Evolutionary conservation across 2,797 vertebrate genomes (phyloP).

Genomic region (Acipenser transmontanus): DNA sequence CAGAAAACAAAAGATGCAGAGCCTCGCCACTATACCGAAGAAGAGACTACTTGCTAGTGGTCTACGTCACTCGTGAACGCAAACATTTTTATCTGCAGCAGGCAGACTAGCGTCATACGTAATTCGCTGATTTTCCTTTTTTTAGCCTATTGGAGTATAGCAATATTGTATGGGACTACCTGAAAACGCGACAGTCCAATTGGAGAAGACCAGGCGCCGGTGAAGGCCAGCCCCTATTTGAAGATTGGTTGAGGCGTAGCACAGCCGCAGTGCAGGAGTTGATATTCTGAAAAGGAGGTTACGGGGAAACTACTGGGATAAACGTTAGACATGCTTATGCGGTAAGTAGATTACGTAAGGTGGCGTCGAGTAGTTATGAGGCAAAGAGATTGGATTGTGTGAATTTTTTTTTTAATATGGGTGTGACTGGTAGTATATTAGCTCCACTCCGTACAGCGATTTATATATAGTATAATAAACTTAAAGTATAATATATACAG

Average conservation of each 20-base stretch:
- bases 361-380: neutral
- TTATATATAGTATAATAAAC: neutral
- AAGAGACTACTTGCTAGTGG: slow-evolving; percentile 20
- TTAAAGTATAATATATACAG: too few species aligned
- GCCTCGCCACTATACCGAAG: slow-evolving; percentile 14
- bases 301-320: neutral
- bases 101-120: neutral
- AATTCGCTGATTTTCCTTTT: neutral
- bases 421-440: slow-evolving; percentile 7
- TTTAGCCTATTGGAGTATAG: slow-evolving; percentile 1
- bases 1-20: slow-evolving; percentile 1
- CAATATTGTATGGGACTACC: slow-evolving; percentile 5
- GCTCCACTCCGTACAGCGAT: neutral
- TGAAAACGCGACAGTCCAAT: neutral
- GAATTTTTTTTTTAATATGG: slow-evolving; percentile 9
- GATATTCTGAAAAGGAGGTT: neutral
- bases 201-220: neutral
- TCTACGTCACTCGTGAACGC: slow-evolving; percentile 18
- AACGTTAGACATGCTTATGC: neutral
- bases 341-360: slow-evolving; percentile 13
- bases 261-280: slow-evolving; percentile 11
- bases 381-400: neutral
- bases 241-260: slow-evolving; percentile 19
- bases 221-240: neutral
- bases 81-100: slow-evolving; percentile 9